These are phyloP conservation scores for Centropus unirufus DNA, from an alignment of 2,113 vertebrate species.

Conservation along the genomic window DNA sequence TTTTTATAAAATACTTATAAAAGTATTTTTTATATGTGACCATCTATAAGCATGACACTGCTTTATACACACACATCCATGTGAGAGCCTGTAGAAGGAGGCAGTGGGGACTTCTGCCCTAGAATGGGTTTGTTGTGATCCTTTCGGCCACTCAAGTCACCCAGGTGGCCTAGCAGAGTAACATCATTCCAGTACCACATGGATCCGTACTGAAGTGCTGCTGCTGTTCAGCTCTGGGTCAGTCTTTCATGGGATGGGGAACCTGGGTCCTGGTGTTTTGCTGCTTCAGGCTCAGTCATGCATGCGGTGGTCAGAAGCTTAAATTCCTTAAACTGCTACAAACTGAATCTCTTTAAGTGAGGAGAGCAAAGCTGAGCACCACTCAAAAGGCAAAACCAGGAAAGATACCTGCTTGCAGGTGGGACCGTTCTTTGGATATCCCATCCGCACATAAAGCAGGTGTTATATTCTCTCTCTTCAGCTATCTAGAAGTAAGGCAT, in stretches of 20 bases:
- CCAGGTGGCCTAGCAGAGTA: not conserved
- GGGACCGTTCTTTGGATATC: not conserved
- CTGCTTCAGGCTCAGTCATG: not conserved
- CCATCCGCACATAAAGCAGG: not conserved
- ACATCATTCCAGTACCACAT: not conserved
- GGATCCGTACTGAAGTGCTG: not conserved
- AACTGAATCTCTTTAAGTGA: not conserved
- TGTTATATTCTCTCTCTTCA: not conserved
- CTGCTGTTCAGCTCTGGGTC: not conserved
- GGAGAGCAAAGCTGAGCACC: not conserved
- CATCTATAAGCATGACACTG: not conserved
- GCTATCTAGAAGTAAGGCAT: not conserved
- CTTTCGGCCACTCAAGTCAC: not conserved
- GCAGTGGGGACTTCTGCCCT: not conserved
- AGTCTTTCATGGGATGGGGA: accelerated
- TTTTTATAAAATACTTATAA: too few relatives aligned
- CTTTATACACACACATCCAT: not conserved
- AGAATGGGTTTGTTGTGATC: not conserved
- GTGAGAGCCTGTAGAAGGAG: not conserved
- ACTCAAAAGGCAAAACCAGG: not conserved
- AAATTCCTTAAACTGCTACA: not conserved
- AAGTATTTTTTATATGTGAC: not conserved
- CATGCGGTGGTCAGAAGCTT: not conserved
- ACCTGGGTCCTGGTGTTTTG: not conserved
- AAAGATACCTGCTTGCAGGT: not conserved